Percentiles rank a stretch among this genome's conserved stretches.
Evolutionary conservation across 1,140 invertebrate species (phyloP).

Genomic region (Drosophila pseudoananassae): DNA sequence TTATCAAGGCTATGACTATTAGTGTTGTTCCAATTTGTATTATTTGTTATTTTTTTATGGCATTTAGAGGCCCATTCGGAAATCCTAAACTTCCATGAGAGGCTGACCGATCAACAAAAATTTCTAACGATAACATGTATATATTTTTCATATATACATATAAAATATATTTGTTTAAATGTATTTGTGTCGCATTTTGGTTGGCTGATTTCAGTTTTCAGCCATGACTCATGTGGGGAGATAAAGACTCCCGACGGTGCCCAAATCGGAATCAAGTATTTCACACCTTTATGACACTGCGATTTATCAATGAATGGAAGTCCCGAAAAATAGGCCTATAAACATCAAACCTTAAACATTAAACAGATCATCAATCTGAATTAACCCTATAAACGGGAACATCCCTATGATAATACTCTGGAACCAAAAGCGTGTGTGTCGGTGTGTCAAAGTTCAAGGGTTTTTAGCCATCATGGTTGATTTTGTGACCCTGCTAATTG

Average conservation of each 20-base stretch:
- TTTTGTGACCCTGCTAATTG: conserved; percentile 25
- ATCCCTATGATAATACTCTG: neutral
- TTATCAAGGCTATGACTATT: conserved; percentile 1
- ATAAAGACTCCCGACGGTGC: conserved; percentile 42
- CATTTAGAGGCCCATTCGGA: neutral
- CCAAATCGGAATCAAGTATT: neutral
- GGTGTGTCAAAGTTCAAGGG: conserved; percentile 40
- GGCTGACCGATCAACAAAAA: conserved; percentile 16
- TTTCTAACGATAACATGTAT: conserved; percentile 30
- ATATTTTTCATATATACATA: neutral
- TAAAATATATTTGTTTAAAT: neutral
- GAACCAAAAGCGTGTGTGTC: conserved; percentile 3
- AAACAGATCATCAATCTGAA: conserved; percentile 37
- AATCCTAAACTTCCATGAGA: conserved; percentile 32
- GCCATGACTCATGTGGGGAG: conserved; percentile 52
- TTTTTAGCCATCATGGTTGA: conserved; percentile 11
- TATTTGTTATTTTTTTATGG: conserved; percentile 8
- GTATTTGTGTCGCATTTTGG: conserved; percentile 61
- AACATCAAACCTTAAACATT: neutral
- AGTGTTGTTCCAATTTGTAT: conserved; percentile 13
- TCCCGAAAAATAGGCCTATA: neutral
- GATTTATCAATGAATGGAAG: conserved; percentile 32
- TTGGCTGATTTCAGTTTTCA: conserved; percentile 65
- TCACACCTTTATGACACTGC: conserved; percentile 31
- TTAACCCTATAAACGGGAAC: conserved; percentile 18